Base-by-base conservation (phyloP, 2,888 invertebrate genomes). In the Agonum fuliginosum region DNA sequence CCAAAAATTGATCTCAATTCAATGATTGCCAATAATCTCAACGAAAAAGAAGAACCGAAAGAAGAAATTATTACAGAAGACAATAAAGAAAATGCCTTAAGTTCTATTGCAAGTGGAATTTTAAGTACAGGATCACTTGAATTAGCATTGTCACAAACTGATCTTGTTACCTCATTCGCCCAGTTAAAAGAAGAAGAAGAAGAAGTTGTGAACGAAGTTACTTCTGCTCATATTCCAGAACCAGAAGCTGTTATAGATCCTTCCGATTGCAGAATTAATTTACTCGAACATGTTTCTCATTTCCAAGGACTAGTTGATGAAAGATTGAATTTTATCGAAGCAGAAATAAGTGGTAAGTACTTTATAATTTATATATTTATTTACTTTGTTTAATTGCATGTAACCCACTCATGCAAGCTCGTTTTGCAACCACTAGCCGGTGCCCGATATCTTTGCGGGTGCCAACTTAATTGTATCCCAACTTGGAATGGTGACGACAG, bases 161-260 rank as follows among this genome's bases (percentile, higher is more conserved):
- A 76, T 54, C 20, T 76, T 34, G 37, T 76, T 14, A 51, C 76
- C 0, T 17, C 69, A n/a, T 48, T 76, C 22, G 76, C 69, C 1
- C 76, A 76, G 17, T 58, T 77, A 24, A 77, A 54, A 27, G 74
- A 65, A n/a, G 46, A 65, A 27, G 74, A 65, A n/a, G 46, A 65
- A 3, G 54, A 30, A 12, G 1, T 27, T 5, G 10, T 19, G 10
- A 19, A 10, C 0, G 30, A 17, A 14, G 74, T 74, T 19, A 27
- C 67, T 3, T 2, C 51, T 14, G 24, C 41, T 17, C 34, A 85
- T 62, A 91, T 91, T 80, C 95, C 95, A 8, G 91, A 93, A 85
- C 95, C 95, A 0, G 95, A 96, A 85, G 94, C 94, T 8, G 92
- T 94, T 1, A 95, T 95, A 76, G 94, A 95, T 86, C 91, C 93